Percentiles rank a stretch among this genome's conserved stretches.
Evolutionary conservation across 2,113 vertebrate genomes (phyloP).

Genomic region (Bostrychus sinensis): DNA sequence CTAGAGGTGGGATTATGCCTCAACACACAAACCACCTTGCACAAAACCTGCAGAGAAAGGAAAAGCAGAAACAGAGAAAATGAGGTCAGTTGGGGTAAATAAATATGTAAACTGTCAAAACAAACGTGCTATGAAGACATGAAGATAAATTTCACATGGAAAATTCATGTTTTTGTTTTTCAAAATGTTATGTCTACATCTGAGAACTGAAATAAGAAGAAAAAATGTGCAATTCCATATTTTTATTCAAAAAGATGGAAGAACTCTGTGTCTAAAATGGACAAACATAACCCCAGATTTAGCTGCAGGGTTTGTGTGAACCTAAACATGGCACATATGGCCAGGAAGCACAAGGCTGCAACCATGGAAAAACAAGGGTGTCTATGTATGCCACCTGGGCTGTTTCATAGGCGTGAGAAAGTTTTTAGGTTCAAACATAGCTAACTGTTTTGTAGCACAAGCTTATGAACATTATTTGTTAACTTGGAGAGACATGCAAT

Average conservation of each 20-base stretch:
- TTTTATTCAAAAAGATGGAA: slow-evolving; percentile 25
- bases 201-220: slow-evolving; percentile 37
- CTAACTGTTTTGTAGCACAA: background rate
- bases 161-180: slow-evolving; percentile 14
- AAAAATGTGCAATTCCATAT: slow-evolving; percentile 23
- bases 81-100: background rate
- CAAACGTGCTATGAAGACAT: background rate
- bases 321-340: slow-evolving; percentile 35
- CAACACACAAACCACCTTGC: slow-evolving; percentile 88
- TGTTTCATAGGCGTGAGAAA: slow-evolving; percentile 37
- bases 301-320: slow-evolving; percentile 39
- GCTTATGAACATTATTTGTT: background rate
- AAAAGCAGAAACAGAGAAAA: background rate
- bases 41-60: slow-evolving; percentile 53
- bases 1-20: slow-evolving; percentile 80
- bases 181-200: slow-evolving; percentile 62
- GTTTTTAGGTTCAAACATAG: background rate
- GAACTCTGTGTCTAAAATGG: slow-evolving; percentile 37
- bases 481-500: no score
- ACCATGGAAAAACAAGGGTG: slow-evolving; percentile 40
- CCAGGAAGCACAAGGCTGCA: slow-evolving; percentile 29
- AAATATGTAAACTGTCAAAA: slow-evolving; percentile 9
- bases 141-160: slow-evolving; percentile 11
- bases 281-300: slow-evolving; percentile 33
- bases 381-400: slow-evolving; percentile 38